Evolutionary conservation across 2,888 invertebrate species (phyloP), one percentile per base, ranked within the genome.

Genomic region (Pteria penguin): DNA sequence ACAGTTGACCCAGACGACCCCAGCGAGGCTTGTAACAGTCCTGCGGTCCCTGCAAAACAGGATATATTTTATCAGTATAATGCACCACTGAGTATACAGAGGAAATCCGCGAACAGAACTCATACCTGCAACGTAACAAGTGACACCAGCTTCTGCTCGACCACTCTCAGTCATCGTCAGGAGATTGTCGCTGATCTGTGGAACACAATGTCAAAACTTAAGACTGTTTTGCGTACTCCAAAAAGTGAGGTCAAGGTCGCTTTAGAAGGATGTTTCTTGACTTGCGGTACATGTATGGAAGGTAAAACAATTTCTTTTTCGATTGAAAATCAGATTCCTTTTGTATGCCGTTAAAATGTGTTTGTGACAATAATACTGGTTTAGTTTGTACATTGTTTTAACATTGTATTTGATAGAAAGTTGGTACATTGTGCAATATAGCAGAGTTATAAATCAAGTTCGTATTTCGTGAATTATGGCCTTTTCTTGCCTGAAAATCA

Each of bases 281-380:
- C 67, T 0, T 88, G 88, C 74, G 88, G 87, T 24, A 88, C 86
- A 1, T 86, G 87, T 66, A 36, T 86, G 52, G 80, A 82, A 72
- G 86, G 87, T 87, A 76, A 45, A 45, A 18, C 11, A n/a, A n/a
- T n/a, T n/a, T n/a, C n/a, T n/a, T n/a, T n/a, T n/a, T n/a, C n/a
- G n/a, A n/a, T n/a, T n/a, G n/a, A n/a, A n/a, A n/a, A n/a, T n/a
- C n/a, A n/a, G n/a, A n/a, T n/a, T n/a, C n/a, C n/a, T n/a, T n/a
- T n/a, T n/a, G n/a, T n/a, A n/a, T n/a, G n/a, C n/a, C n/a, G n/a
- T n/a, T n/a, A n/a, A n/a, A n/a, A n/a, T n/a, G n/a, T n/a, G n/a
- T n/a, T n/a, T n/a, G n/a, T n/a, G n/a, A n/a, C n/a, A n/a, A n/a
- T n/a, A n/a, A n/a, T n/a, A n/a, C n/a, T n/a, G n/a, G n/a, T n/a